These are phyloP conservation scores for Lytechinus pictus DNA, from an alignment of 35 echinoderm and acorn worm genomes.

Conservation along the genomic window DNA sequence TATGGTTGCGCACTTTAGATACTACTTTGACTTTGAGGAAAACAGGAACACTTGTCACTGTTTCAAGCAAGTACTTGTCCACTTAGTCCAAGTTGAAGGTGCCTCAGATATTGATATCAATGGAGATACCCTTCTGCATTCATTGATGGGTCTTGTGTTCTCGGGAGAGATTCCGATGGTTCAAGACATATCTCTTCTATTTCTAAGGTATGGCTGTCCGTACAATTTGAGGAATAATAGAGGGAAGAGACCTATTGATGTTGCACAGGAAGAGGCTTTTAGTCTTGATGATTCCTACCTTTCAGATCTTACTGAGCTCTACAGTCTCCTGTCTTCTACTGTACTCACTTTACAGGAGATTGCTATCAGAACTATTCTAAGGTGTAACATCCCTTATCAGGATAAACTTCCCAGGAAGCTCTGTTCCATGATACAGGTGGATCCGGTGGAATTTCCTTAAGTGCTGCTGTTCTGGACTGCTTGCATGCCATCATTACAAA, in stretches of 20 bases:
- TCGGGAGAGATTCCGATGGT: not conserved
- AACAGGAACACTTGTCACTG: not conserved
- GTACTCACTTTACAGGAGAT: not conserved
- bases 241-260: not conserved
- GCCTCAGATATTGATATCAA: not conserved
- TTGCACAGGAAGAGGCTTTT: not conserved
- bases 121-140: not conserved
- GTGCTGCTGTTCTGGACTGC: too few species aligned
- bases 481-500: too few species aligned
- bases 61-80: not conserved
- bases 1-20: not conserved
- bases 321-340: not conserved
- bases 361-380: not conserved
- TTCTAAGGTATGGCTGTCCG: not conserved
- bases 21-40: not conserved
- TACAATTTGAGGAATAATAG: not conserved
- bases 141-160: not conserved
- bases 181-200: not conserved
- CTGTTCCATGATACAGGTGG: not conserved
- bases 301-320: not conserved
- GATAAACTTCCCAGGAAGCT: not conserved
- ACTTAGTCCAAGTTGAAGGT: not conserved
- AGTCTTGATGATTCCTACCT: not conserved
- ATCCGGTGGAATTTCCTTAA: not conserved
- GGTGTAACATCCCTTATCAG: not conserved